phyloP scores from a whole-genome alignment of 2,888 invertebrate species.

The Melanophora roralis region DNA sequence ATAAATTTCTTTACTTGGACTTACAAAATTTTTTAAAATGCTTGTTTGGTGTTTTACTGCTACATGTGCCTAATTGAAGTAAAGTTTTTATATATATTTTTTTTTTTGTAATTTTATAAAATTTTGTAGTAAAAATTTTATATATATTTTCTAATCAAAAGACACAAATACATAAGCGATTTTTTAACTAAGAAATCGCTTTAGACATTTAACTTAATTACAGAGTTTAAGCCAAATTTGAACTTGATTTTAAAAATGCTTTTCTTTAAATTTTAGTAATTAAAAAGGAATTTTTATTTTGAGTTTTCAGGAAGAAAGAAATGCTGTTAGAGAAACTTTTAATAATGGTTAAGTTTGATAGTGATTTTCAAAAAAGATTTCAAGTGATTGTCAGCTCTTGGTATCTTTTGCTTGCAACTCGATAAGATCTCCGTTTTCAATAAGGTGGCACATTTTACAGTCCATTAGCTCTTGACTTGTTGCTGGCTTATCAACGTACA shows the following conservation, averaged over 20 bases:
- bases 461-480: background rate
- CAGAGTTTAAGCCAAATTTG: no score
- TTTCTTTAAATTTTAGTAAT: conserved; percentile 8
- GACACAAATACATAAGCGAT: no score
- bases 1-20: background rate
- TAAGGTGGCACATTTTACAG: conserved; percentile 38
- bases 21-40: conserved; percentile 32
- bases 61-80: no score
- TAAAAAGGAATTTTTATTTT: conserved; percentile 22
- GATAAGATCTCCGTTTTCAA: conserved; percentile 37
- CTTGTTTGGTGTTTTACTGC: conserved; percentile 28
- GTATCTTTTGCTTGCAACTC: conserved; percentile 33
- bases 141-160: no score
- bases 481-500: no score
- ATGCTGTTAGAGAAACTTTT: background rate
- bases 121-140: no score
- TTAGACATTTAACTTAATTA: no score
- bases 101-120: no score
- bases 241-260: no score
- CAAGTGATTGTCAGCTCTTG: conserved; percentile 41
- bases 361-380: conserved; percentile 8
- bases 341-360: background rate
- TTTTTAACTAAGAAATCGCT: no score
- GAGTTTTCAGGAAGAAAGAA: background rate
- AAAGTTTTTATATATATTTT: no score